phyloP scores from a whole-genome alignment of 2,888 invertebrate species.

The Nezara viridula region DNA sequence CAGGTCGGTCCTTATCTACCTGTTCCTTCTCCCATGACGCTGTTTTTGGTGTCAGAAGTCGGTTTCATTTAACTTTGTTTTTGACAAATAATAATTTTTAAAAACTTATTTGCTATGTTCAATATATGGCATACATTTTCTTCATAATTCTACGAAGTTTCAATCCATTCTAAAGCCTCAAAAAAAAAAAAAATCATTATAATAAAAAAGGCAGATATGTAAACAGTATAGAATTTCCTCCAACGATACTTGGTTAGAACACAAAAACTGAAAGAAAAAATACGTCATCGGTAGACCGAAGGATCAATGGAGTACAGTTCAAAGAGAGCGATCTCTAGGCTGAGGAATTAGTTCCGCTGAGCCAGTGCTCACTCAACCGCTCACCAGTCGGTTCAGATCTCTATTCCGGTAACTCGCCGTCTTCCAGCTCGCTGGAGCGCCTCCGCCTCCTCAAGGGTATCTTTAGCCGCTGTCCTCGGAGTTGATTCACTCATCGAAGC shows the following conservation, averaged over 20 bases:
- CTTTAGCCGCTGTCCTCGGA: neutral
- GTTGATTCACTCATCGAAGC: neutral
- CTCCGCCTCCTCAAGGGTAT: neutral
- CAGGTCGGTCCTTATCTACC: too few species aligned
- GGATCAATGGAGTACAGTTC: neutral
- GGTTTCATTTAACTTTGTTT: too few species aligned
- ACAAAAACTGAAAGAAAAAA: neutral
- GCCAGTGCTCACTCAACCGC: neutral
- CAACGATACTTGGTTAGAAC: neutral
- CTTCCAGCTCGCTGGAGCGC: neutral
- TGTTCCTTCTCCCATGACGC: too few species aligned
- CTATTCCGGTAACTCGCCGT: neutral
- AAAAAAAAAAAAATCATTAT: too few species aligned
- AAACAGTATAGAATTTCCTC: too few species aligned
- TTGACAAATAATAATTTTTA: too few species aligned
- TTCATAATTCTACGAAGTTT: too few species aligned
- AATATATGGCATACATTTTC: too few species aligned
- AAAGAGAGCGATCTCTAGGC: neutral
- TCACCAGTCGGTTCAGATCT: neutral
- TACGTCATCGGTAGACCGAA: neutral
- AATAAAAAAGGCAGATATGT: too few species aligned
- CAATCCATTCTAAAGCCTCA: too few species aligned
- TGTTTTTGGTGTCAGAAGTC: too few species aligned
- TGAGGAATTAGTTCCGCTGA: neutral
- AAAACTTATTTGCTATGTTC: too few species aligned